phyloP scores from a whole-genome alignment of 23 tunicate species.

The Styela clava region DNA sequence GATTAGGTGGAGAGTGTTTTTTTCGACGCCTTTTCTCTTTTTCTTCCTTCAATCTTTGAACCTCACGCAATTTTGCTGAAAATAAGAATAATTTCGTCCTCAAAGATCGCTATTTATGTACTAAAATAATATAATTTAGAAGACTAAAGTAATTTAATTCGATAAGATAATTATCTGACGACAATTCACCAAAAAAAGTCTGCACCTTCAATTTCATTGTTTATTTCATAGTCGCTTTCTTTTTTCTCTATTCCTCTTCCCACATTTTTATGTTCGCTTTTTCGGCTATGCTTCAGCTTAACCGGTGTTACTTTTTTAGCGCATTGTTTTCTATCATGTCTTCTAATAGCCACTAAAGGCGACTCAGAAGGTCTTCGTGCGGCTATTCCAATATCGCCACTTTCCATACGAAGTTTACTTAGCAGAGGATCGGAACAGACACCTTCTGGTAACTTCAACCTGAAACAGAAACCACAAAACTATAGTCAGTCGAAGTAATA shows the following conservation, averaged over 20 bases:
- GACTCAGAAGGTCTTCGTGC: background rate
- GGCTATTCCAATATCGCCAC: background rate
- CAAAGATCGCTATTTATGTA: background rate
- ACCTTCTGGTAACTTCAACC: background rate
- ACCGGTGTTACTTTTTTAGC: background rate
- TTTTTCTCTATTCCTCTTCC: background rate
- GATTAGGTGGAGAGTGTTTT: background rate
- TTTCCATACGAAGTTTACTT: background rate
- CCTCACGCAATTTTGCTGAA: background rate
- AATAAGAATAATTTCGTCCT: no score
- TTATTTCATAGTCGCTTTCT: background rate
- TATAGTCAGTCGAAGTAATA: no score
- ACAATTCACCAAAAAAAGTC: no score
- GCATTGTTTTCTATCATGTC: background rate
- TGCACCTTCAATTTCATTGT: background rate
- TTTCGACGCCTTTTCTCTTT: background rate
- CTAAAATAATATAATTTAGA: background rate
- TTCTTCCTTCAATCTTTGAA: background rate
- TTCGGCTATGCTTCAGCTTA: background rate
- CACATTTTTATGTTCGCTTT: background rate
- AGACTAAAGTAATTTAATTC: no score
- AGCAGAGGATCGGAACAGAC: constrained; percentile 4
- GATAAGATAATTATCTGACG: no score
- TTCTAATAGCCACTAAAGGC: background rate
- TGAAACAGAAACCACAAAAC: background rate